These are phyloP conservation scores for Siniperca obscura DNA, from an alignment of 2,797 vertebrate species.

Conservation along the genomic window DNA sequence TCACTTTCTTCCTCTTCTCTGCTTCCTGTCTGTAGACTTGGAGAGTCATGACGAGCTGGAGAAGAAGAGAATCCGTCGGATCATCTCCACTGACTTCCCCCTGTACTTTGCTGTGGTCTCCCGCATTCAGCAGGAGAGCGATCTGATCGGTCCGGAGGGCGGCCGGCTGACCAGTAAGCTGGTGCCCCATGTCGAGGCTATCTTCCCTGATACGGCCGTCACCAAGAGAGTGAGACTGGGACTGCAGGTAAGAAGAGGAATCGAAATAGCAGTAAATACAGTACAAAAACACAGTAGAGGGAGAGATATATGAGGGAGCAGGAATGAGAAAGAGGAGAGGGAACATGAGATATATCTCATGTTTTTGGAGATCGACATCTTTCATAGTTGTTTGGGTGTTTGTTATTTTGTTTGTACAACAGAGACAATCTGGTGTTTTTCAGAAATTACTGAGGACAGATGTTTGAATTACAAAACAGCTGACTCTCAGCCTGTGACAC, in stretches of 20 bases:
- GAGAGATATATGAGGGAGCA: background rate
- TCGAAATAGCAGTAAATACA: too few relatives aligned
- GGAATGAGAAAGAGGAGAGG: background rate
- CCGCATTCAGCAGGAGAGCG: constrained; percentile 94
- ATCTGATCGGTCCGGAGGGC: constrained; percentile 94
- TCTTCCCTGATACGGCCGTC: constrained; percentile 94
- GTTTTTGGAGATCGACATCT: background rate
- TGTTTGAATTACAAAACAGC: constrained; percentile 49
- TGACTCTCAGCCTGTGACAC: constrained; percentile 38
- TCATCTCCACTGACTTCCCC: constrained; percentile 97
- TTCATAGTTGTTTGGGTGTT: constrained; percentile 26
- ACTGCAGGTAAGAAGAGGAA: constrained; percentile 89
- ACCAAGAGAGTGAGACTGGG: constrained; percentile 96
- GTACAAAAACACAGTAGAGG: background rate
- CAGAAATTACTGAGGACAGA: constrained; percentile 23
- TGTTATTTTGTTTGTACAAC: constrained; percentile 24
- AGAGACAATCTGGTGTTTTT: constrained; percentile 33
- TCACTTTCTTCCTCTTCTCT: background rate
- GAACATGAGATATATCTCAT: background rate
- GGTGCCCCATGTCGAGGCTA: constrained; percentile 94
- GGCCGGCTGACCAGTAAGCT: constrained; percentile 91
- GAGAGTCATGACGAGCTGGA: constrained; percentile 96
- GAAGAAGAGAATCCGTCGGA: constrained; percentile 95
- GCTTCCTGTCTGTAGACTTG: constrained; percentile 84
- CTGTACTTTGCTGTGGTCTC: constrained; percentile 98